These are phyloP conservation scores for Hemicrepidius hirtus DNA, from an alignment of 2,888 invertebrate species.

Conservation along the genomic window DNA sequence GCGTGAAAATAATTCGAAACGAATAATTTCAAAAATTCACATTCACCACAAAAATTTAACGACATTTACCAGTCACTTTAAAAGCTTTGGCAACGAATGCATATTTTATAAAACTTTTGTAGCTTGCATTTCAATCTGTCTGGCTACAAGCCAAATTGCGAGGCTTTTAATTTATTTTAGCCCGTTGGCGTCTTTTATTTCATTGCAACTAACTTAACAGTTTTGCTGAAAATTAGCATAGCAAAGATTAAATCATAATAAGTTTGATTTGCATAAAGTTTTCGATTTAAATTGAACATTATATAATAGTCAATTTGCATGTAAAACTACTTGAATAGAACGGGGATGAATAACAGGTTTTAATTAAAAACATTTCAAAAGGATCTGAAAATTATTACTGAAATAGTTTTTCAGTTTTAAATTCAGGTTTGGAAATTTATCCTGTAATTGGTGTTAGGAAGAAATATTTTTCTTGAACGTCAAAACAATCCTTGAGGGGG, in stretches of 20 bases:
- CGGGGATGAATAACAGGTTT: no score
- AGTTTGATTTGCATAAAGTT: conserved; percentile 8
- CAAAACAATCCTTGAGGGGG: no score
- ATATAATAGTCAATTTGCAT: no score
- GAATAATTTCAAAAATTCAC: neutral
- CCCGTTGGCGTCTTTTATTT: conserved; percentile 40
- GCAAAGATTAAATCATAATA: neutral
- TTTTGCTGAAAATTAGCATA: conserved; percentile 10
- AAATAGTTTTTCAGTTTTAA: no score
- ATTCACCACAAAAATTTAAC: conserved; percentile 34
- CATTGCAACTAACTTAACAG: neutral
- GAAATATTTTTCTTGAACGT: no score
- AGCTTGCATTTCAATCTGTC: conserved; percentile 53
- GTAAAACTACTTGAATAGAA: no score
- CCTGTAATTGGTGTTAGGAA: no score
- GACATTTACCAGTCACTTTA: conserved; percentile 34
- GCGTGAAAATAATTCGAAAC: no score
- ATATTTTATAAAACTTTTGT: conserved; percentile 46
- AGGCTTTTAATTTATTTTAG: conserved; percentile 58
- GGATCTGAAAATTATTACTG: no score
- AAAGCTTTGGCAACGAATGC: conserved; percentile 39
- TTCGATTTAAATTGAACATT: neutral
- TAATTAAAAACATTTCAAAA: no score
- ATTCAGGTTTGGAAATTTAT: no score
- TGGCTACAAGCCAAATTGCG: conserved; percentile 58